These are phyloP conservation scores for Mayetiola destructor DNA, from an alignment of 2,888 invertebrate species.

Conservation along the genomic window DNA sequence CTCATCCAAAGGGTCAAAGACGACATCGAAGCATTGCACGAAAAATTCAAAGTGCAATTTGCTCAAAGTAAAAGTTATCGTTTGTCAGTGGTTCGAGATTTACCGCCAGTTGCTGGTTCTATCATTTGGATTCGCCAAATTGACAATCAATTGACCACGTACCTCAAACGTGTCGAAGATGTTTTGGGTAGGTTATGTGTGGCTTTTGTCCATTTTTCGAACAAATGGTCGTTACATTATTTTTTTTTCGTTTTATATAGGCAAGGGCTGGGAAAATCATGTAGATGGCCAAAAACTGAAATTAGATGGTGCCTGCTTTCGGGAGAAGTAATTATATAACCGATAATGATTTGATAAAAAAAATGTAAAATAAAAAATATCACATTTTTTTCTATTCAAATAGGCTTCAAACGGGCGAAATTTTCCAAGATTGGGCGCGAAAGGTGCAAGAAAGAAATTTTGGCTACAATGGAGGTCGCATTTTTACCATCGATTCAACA, in stretches of 20 bases:
- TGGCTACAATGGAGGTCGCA: constrained; percentile 86
- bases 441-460: constrained; percentile 88
- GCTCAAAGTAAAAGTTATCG: constrained; percentile 86
- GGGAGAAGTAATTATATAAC: too few species aligned
- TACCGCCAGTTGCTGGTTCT: constrained; percentile 94
- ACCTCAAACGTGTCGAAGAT: constrained; percentile 93
- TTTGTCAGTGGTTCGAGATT: constrained; percentile 79
- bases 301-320: constrained; percentile 95
- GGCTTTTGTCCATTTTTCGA: constrained; percentile 34
- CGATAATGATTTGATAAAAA: too few species aligned
- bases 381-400: too few species aligned
- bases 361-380: too few species aligned
- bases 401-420: constrained; percentile 93
- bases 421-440: constrained; percentile 96
- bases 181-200: too few species aligned
- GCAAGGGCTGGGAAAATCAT: constrained; percentile 98
- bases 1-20: constrained; percentile 97
- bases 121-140: constrained; percentile 99
- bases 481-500: constrained; percentile 84
- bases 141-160: constrained; percentile 90
- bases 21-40: constrained; percentile 93
- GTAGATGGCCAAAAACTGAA: constrained; percentile 96
- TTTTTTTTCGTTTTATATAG: too few species aligned
- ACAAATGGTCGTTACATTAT: constrained; percentile 27
- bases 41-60: constrained; percentile 97